A percentile compares a stretch with the other conserved stretches of the same genome.
These are phyloP conservation scores for Australoheros scitulus DNA, from an alignment of 2,113 vertebrate species.

Conservation along the genomic window DNA sequence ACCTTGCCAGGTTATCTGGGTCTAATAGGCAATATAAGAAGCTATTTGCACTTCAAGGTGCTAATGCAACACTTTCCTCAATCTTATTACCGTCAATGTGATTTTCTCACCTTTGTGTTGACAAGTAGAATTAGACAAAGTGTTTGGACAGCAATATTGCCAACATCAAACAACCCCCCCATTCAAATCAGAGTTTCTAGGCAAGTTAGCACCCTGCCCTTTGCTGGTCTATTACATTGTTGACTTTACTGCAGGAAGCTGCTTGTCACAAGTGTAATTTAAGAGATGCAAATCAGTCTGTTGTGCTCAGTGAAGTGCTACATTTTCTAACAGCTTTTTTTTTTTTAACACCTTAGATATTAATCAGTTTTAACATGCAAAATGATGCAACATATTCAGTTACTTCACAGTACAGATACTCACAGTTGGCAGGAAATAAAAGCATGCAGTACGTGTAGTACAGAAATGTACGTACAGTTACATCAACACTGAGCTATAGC, in stretches of 20 bases:
- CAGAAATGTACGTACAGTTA: not conserved
- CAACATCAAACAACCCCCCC: not conserved
- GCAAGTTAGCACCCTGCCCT: slow-evolving; percentile 39
- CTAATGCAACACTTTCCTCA: slow-evolving; percentile 77
- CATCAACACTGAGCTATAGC: not conserved
- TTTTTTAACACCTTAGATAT: not conserved
- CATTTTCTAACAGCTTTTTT: not conserved
- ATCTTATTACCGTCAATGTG: slow-evolving; percentile 55
- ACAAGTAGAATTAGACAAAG: slow-evolving; percentile 63
- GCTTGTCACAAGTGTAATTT: slow-evolving; percentile 43
- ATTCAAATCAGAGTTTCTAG: not conserved
- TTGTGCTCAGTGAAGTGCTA: not conserved
- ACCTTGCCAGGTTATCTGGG: slow-evolving; percentile 61
- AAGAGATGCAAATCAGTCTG: slow-evolving; percentile 42
- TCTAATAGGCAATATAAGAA: slow-evolving; percentile 69
- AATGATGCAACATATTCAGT: not conserved
- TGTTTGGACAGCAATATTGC: slow-evolving; percentile 48
- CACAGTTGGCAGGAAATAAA: not conserved
- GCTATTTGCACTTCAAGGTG: slow-evolving; percentile 77
- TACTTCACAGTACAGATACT: not conserved
- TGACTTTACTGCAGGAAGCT: slow-evolving; percentile 39
- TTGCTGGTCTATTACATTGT: slow-evolving; percentile 29
- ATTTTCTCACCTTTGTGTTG: slow-evolving; percentile 63
- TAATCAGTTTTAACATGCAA: not conserved
- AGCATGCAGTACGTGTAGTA: not conserved